Evolutionary conservation across 2,888 invertebrate species (phyloP).

Genomic region (Catocala nupta): DNA sequence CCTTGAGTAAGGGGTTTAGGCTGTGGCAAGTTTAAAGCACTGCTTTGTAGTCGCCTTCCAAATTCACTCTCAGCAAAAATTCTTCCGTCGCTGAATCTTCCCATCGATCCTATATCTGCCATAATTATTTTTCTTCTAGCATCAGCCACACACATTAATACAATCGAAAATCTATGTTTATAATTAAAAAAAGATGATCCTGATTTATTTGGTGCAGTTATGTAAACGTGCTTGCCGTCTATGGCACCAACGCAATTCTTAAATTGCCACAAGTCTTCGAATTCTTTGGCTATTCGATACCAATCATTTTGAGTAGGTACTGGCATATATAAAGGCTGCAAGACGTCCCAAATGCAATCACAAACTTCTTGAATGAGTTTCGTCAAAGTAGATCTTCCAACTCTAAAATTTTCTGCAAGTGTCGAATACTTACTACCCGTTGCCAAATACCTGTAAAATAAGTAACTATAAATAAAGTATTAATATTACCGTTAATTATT

Average conservation of each 20-base stretch:
- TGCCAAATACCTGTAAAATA: constrained; percentile 14
- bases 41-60: constrained; percentile 16
- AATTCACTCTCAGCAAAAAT: constrained; percentile 37
- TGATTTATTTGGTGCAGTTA: constrained; percentile 15
- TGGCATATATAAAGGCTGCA: constrained; percentile 23
- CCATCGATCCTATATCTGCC: constrained; percentile 34
- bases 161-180: constrained; percentile 18
- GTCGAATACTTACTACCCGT: constrained; percentile 10
- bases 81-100: constrained; percentile 37
- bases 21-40: constrained; percentile 16
- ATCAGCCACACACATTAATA: constrained; percentile 35
- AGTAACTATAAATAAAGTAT: too few species aligned
- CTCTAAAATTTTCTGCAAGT: constrained; percentile 14
- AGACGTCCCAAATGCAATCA: constrained; percentile 12
- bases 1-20: constrained; percentile 16
- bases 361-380: constrained; percentile 12
- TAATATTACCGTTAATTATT: too few species aligned
- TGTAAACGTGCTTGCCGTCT: constrained; percentile 25
- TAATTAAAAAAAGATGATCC: constrained; percentile 17
- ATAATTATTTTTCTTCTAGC: constrained; percentile 35
- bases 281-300: constrained; percentile 14
- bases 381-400: constrained; percentile 19
- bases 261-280: constrained; percentile 30
- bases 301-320: constrained; percentile 25
- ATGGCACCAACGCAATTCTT: constrained; percentile 22